These are phyloP conservation scores for Antechinus stuartii DNA, from an alignment of 2,113 vertebrate species.

Conservation along the genomic window DNA sequence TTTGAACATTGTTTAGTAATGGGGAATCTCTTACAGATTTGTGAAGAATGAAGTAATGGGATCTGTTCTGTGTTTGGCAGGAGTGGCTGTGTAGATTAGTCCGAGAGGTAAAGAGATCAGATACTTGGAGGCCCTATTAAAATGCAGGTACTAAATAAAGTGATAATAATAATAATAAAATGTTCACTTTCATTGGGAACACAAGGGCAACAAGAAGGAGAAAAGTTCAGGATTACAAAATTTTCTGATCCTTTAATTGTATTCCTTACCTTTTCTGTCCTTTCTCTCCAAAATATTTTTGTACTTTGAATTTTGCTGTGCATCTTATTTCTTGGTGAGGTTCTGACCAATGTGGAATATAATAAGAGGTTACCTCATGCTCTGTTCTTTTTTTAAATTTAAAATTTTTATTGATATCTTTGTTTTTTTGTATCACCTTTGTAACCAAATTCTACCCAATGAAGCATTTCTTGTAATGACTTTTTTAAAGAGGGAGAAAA, in stretches of 20 bases:
- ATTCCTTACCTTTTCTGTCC: conserved; percentile 22
- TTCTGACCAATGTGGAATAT: not conserved
- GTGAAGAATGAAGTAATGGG: not conserved
- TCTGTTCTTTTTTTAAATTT: conserved; percentile 29
- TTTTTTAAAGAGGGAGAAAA: too few species aligned
- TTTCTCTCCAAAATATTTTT: not conserved
- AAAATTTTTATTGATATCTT: not conserved
- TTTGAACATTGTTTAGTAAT: not conserved
- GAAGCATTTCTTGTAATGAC: too few species aligned
- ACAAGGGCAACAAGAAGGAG: not conserved
- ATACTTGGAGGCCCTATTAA: not conserved
- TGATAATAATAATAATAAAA: not conserved
- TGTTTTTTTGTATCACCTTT: not conserved
- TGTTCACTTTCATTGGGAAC: not conserved
- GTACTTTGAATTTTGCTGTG: not conserved
- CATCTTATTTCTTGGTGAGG: too few species aligned
- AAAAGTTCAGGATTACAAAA: not conserved
- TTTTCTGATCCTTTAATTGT: conserved; percentile 26
- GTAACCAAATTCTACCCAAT: too few species aligned
- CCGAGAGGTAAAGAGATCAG: not conserved
- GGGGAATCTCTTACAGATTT: not conserved
- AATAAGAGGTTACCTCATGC: not conserved
- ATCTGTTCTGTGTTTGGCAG: not conserved
- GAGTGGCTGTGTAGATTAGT: not conserved
- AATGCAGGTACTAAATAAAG: not conserved